phyloP scores from a whole-genome alignment of 2,113 vertebrate genomes.

The Lucifuga dentata region DNA sequence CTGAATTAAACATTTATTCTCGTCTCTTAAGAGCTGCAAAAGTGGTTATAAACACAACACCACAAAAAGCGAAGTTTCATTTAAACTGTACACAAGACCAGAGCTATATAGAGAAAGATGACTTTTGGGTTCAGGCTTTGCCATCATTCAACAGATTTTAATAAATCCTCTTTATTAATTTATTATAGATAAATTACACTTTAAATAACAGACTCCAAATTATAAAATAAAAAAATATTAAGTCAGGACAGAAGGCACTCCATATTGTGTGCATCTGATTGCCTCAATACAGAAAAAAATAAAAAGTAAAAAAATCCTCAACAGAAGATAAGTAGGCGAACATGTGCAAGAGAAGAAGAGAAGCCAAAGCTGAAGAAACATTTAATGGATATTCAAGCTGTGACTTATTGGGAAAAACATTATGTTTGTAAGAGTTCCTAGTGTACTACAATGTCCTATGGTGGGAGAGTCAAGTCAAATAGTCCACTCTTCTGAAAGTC shows the following conservation, averaged over 20 bases:
- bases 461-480: slow-evolving; percentile 18
- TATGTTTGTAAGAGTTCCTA: neutral
- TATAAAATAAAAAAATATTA: slow-evolving; percentile 14
- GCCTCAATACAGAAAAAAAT: neutral
- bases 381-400: neutral
- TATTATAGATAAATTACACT: slow-evolving; percentile 14
- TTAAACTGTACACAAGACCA: slow-evolving; percentile 20
- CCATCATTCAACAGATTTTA: neutral
- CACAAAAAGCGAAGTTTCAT: slow-evolving; percentile 16
- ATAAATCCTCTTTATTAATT: slow-evolving; percentile 2
- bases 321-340: slow-evolving; percentile 4
- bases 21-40: neutral
- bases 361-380: slow-evolving; percentile 3
- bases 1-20: slow-evolving; percentile 23
- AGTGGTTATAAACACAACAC: neutral
- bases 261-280: slow-evolving; percentile 23
- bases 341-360: neutral
- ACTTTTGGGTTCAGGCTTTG: neutral
- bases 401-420: slow-evolving; percentile 1
- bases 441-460: neutral
- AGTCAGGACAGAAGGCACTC: slow-evolving; percentile 17
- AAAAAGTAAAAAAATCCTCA: slow-evolving; percentile 2
- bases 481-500: slow-evolving; percentile 15
- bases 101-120: neutral
- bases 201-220: slow-evolving; percentile 18